phyloP scores from a whole-genome alignment of 2,797 vertebrate species.

The Synanceia verrucosa region DNA sequence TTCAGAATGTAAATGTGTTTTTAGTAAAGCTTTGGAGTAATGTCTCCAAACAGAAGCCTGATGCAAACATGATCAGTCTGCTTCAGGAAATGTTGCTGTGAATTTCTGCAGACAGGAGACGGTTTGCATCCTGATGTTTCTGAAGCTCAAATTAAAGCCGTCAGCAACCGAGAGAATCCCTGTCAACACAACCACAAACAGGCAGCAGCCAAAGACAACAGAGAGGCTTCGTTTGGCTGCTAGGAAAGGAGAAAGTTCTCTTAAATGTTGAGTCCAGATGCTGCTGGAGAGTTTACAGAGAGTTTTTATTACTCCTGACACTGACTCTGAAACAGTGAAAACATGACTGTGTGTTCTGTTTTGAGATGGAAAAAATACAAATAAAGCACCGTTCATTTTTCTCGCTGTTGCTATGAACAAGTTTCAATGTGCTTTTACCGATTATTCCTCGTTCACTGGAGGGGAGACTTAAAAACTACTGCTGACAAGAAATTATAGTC shows the following conservation, averaged over 20 bases:
- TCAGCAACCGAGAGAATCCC: neutral
- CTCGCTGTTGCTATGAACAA: too few relatives aligned
- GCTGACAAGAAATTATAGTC: too few relatives aligned
- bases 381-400: too few relatives aligned
- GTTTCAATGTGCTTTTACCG: too few relatives aligned
- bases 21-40: neutral
- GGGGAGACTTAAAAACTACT: too few relatives aligned
- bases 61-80: neutral
- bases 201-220: slow-evolving; percentile 34
- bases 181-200: slow-evolving; percentile 14
- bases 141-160: neutral
- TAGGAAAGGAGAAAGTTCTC: neutral
- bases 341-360: too few relatives aligned
- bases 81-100: slow-evolving; percentile 11
- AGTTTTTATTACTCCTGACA: neutral
- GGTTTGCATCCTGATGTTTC: neutral
- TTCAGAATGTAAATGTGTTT: slow-evolving; percentile 16
- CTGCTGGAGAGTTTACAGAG: neutral
- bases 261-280: slow-evolving; percentile 14
- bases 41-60: neutral
- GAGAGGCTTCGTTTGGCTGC: slow-evolving; percentile 44
- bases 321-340: too few relatives aligned
- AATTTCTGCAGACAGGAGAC: neutral
- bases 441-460: too few relatives aligned
- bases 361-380: too few relatives aligned